These are phyloP conservation scores for Phasia obesa DNA, from an alignment of 2,888 invertebrate species.

Conservation along the genomic window DNA sequence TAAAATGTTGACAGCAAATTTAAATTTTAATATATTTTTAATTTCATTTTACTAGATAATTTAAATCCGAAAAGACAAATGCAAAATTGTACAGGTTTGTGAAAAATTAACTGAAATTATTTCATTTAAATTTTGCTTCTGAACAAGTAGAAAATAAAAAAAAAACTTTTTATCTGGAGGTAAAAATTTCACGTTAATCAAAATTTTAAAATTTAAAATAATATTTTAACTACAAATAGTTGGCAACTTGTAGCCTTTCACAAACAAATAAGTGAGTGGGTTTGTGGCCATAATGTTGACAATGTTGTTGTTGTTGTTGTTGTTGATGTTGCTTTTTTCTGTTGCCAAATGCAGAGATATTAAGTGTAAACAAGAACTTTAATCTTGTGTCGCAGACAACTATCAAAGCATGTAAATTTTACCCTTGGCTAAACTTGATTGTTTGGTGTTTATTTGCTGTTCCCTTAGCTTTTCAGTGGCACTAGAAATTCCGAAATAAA, in stretches of 20 bases:
- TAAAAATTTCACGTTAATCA: background rate
- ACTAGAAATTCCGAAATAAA: background rate
- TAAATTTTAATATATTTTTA: constrained; percentile 57
- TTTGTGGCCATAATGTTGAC: background rate
- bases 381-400: background rate
- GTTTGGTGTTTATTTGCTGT: background rate
- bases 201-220: background rate
- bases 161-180: too few relatives aligned
- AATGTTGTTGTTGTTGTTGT: too few relatives aligned
- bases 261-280: background rate
- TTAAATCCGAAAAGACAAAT: background rate
- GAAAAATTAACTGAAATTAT: background rate
- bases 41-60: constrained; percentile 30
- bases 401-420: too few relatives aligned
- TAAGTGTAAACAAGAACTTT: background rate
- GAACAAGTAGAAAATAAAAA: background rate
- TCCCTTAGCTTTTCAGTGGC: background rate
- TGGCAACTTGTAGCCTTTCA: background rate
- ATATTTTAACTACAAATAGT: background rate
- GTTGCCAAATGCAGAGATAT: background rate
- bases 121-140: background rate
- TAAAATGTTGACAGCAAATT: constrained; percentile 63
- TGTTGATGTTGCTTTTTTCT: too few relatives aligned
- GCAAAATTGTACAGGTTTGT: background rate
- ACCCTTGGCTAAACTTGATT: background rate